Conservation (phyloP, 2,888 invertebrate species). For the Macrosoma leucophasiata region DNA sequence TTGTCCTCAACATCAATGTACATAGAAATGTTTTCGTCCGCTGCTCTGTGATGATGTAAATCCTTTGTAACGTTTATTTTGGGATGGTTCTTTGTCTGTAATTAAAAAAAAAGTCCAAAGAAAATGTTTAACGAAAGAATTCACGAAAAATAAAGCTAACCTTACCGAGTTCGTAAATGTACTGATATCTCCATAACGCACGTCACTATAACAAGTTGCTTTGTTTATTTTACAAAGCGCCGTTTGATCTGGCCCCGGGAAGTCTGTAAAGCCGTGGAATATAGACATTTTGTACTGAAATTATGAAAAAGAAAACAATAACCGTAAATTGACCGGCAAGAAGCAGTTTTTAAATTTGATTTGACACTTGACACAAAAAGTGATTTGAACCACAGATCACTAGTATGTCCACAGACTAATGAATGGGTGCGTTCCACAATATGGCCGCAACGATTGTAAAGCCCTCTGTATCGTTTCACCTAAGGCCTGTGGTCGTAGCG, state of each 20-base stretch:
- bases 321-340: conserved; percentile 27
- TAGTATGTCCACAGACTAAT: too few species aligned
- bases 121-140: background rate
- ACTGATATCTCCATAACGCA: conserved; percentile 72
- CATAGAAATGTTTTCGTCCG: conserved; percentile 75
- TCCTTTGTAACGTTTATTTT: conserved; percentile 81
- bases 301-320: conserved; percentile 7
- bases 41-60: conserved; percentile 71
- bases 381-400: too few species aligned
- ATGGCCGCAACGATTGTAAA: too few species aligned
- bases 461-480: too few species aligned
- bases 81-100: conserved; percentile 80
- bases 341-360: conserved; percentile 10
- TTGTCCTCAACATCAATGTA: conserved; percentile 80
- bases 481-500: too few species aligned
- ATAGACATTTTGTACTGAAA: conserved; percentile 58
- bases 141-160: conserved; percentile 37
- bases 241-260: conserved; percentile 70
- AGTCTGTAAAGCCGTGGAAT: conserved; percentile 68
- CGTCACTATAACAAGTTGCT: conserved; percentile 74
- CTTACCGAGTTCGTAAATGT: conserved; percentile 77
- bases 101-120: conserved; percentile 20
- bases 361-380: conserved; percentile 6
- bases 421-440: too few species aligned
- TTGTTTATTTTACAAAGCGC: conserved; percentile 80